phyloP scores from a whole-genome alignment of 2,888 invertebrate genomes.

The Bruchidius siliquastri region DNA sequence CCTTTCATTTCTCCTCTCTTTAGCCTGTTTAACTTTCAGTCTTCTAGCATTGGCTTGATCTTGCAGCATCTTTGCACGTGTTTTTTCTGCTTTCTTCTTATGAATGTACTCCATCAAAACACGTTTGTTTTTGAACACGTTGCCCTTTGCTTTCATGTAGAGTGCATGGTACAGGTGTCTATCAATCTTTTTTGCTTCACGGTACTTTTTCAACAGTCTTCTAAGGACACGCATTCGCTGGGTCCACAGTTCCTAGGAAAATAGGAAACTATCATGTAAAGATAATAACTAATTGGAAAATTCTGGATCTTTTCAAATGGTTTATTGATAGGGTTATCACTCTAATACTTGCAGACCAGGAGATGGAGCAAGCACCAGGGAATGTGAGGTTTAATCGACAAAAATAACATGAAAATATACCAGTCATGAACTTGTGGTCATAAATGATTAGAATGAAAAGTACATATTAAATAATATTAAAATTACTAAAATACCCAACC shows the following conservation, averaged over 20 bases:
- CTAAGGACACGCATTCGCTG: slow-evolving; percentile 96
- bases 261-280: background rate
- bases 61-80: slow-evolving; percentile 92
- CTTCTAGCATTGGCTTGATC: slow-evolving; percentile 98
- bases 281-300: no score
- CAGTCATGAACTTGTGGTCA: no score
- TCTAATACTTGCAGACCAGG: no score
- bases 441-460: no score
- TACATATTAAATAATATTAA: no score
- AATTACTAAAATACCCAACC: no score
- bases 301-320: no score
- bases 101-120: slow-evolving; percentile 99
- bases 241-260: slow-evolving; percentile 74
- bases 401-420: no score
- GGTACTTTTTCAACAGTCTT: slow-evolving; percentile 89
- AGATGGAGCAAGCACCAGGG: no score
- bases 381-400: no score
- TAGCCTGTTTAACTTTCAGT: slow-evolving; percentile 93
- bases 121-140: slow-evolving; percentile 97
- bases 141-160: slow-evolving; percentile 99
- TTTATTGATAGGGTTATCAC: no score
- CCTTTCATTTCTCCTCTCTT: slow-evolving; percentile 93
- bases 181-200: slow-evolving; percentile 98
- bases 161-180: slow-evolving; percentile 96
- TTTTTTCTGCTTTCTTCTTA: slow-evolving; percentile 99